Conservation (phyloP, 2,888 invertebrate genomes). For the Bembecia ichneumoniformis region DNA sequence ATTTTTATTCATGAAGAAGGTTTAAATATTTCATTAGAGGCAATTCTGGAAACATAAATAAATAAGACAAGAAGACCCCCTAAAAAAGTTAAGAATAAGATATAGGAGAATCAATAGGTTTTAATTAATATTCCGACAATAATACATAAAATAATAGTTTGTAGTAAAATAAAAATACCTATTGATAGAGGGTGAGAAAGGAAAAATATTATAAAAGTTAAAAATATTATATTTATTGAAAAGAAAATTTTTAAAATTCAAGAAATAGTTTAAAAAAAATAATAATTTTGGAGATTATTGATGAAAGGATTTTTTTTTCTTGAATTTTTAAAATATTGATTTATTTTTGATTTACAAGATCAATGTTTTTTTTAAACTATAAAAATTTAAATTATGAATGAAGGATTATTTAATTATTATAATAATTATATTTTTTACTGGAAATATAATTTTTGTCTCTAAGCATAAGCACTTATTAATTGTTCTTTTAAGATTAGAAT, state of each 20-base stretch:
- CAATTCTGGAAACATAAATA: conserved; percentile 75
- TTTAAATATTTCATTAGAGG: conserved; percentile 74
- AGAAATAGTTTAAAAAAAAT: conserved; percentile 77
- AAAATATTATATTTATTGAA: conserved; percentile 41
- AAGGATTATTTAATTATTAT: conserved; percentile 48
- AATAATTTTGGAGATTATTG: conserved; percentile 80
- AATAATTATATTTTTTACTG: conserved; percentile 62
- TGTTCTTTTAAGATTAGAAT: conserved; percentile 73
- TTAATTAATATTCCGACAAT: conserved; percentile 56
- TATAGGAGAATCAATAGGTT: conserved; percentile 74
- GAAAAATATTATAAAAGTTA: conserved; percentile 34
- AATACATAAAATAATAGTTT: conserved; percentile 63
- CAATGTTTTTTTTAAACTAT: conserved; percentile 78
- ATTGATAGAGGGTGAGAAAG: conserved; percentile 66
- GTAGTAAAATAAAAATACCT: conserved; percentile 66
- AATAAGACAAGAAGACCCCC: conserved; percentile 77
- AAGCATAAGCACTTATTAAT: conserved; percentile 74
- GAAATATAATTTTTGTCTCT: conserved; percentile 66
- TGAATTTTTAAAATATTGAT: conserved; percentile 73
- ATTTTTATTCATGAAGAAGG: conserved; percentile 32
- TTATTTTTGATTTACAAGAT: conserved; percentile 79
- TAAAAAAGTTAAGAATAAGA: conserved; percentile 74
- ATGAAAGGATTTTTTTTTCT: conserved; percentile 68
- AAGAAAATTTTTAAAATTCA: conserved; percentile 54
- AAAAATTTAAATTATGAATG: conserved; percentile 65